phyloP scores from a whole-genome alignment of 2,888 invertebrate genomes.

The Ptycholaimellus sp. region DNA sequence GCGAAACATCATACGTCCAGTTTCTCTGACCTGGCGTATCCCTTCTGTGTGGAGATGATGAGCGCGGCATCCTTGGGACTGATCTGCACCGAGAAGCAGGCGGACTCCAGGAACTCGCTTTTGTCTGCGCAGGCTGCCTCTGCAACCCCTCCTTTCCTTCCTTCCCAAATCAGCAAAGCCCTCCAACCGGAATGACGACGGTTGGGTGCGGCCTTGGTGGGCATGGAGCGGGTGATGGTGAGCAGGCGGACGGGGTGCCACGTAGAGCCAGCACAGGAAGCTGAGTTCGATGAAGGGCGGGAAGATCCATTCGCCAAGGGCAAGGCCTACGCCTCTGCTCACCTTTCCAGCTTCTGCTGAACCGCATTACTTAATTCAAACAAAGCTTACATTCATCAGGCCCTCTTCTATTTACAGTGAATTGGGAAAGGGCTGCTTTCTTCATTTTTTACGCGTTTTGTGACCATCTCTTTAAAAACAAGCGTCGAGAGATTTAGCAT shows the following conservation, averaged over 20 bases:
- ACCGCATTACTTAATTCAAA: too few relatives aligned
- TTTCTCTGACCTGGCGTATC: constrained; percentile 18
- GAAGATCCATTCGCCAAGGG: constrained; percentile 76
- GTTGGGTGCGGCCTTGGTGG: not conserved
- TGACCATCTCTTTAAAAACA: too few relatives aligned
- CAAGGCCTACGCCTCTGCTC: constrained; percentile 34
- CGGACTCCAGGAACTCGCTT: constrained; percentile 6
- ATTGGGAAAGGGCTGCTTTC: too few relatives aligned
- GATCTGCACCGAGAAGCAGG: constrained; percentile 19
- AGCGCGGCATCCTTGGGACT: constrained; percentile 49
- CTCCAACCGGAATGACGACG: not conserved
- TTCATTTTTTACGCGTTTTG: too few relatives aligned
- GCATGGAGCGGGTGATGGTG: constrained; percentile 55
- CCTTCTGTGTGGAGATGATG: constrained; percentile 74
- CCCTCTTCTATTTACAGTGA: too few relatives aligned
- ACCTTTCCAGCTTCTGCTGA: not conserved
- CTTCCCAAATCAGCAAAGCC: not conserved
- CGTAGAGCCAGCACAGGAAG: constrained; percentile 86
- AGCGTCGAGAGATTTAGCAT: too few relatives aligned
- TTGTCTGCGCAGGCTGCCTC: constrained; percentile 4
- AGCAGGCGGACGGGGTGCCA: constrained; percentile 81
- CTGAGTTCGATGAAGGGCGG: constrained; percentile 76
- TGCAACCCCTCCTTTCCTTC: not conserved
- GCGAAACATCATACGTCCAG: too few relatives aligned
- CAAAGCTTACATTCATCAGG: too few relatives aligned